Evolutionary conservation across 1,140 invertebrate genomes (phyloP).

Genomic region (Drosophila saltans): DNA sequence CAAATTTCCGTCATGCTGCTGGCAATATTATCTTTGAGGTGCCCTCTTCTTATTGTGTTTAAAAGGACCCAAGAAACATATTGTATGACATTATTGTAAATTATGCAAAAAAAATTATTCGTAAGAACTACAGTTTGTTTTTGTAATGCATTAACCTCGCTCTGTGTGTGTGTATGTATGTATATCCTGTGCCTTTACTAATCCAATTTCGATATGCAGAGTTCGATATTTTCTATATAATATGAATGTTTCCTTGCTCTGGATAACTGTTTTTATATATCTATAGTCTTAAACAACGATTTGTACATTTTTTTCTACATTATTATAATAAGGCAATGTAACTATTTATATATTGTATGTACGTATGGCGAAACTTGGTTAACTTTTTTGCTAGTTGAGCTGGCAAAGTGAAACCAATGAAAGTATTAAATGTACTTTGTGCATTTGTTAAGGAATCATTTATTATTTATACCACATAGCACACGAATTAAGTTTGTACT

Average conservation of each 20-base stretch:
- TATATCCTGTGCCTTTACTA: conserved; percentile 59
- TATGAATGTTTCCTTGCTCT: neutral
- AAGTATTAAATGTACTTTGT: conserved; percentile 78
- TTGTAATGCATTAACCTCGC: conserved; percentile 19
- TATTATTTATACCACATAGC: conserved; percentile 38
- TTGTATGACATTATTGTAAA: conserved; percentile 48
- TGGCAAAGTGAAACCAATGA: conserved; percentile 35
- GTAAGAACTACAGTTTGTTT: conserved; percentile 9
- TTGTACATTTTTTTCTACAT: conserved; percentile 68
- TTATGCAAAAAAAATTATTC: conserved; percentile 46
- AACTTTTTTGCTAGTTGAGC: conserved; percentile 43
- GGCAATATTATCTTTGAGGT: conserved; percentile 81
- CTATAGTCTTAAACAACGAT: conserved; percentile 14
- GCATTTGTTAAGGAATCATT: conserved; percentile 62
- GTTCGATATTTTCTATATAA: neutral
- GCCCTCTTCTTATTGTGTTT: conserved; percentile 75
- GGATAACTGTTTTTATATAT: conserved; percentile 33
- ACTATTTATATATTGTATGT: conserved; percentile 41
- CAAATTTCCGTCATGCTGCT: conserved; percentile 69
- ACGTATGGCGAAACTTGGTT: neutral
- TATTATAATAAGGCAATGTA: conserved; percentile 50
- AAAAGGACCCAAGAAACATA: conserved; percentile 1
- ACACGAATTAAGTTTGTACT: conserved; percentile 47
- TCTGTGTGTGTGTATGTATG: conserved; percentile 27
- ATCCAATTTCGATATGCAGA: conserved; percentile 21